A percentile compares a stretch with the other conserved stretches of the same genome.
These are phyloP conservation scores for Cephus pygmeus DNA, from an alignment of 2,888 invertebrate species.

Conservation along the genomic window DNA sequence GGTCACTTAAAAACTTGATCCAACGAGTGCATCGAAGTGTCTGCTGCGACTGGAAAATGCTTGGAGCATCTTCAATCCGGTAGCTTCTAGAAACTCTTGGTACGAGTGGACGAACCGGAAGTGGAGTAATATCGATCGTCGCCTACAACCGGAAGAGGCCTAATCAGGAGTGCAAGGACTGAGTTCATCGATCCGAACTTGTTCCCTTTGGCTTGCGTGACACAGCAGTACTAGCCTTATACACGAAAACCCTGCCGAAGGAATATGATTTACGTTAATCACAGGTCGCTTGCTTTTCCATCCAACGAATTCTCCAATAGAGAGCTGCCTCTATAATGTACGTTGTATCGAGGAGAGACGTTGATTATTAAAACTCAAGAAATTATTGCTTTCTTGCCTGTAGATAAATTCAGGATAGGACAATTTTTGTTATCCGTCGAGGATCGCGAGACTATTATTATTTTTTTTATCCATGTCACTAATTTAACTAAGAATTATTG, in stretches of 20 bases:
- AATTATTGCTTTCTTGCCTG: not conserved
- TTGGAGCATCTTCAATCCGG: not conserved
- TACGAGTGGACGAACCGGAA: not conserved
- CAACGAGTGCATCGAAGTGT: not conserved
- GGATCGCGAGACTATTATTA: not conserved
- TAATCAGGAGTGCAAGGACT: not conserved
- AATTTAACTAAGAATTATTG: not conserved
- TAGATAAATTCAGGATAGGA: not conserved
- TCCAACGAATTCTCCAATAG: not conserved
- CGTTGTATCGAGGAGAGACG: not conserved
- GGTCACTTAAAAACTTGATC: not conserved
- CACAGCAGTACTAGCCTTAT: not conserved
- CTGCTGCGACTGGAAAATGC: not conserved
- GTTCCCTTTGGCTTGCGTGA: not conserved
- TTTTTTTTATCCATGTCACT: not conserved
- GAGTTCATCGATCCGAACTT: not conserved
- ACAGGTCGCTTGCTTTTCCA: not conserved
- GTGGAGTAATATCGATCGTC: not conserved
- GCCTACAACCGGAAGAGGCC: not conserved
- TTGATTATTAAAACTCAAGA: not conserved
- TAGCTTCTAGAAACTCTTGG: not conserved
- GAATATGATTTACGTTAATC: not conserved
- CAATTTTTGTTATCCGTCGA: not conserved
- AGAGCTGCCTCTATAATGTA: not conserved
- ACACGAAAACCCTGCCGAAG: not conserved